Conservation (phyloP, 2,797 vertebrate genomes). For the Catostomus latipinnis region DNA sequence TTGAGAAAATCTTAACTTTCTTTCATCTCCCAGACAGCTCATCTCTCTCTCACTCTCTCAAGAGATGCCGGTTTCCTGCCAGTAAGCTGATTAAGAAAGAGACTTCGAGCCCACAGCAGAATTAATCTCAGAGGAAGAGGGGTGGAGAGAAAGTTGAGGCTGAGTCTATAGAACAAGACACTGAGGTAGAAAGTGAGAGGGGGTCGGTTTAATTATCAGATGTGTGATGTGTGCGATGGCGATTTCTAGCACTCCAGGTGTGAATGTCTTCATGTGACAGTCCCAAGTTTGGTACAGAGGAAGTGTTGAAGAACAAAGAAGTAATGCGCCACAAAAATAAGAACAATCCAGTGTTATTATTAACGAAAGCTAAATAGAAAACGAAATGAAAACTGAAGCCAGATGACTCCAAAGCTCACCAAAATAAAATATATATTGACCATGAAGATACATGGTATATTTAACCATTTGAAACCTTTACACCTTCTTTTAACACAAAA, state of each 20-base stretch:
- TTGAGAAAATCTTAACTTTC: conserved; percentile 30
- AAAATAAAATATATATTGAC: too few relatives aligned
- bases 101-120: conserved; percentile 22
- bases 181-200: neutral
- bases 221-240: conserved; percentile 41
- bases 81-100: conserved; percentile 39
- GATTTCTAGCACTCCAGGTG: conserved; percentile 47
- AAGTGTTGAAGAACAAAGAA: conserved; percentile 29
- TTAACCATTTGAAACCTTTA: too few relatives aligned
- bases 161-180: conserved; percentile 28
- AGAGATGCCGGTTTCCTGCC: conserved; percentile 32
- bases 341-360: neutral
- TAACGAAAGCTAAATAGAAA: too few relatives aligned
- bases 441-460: too few relatives aligned
- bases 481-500: too few relatives aligned
- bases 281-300: conserved; percentile 3
- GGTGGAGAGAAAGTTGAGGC: neutral
- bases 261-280: conserved; percentile 33
- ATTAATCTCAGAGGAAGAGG: conserved; percentile 1
- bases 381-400: too few relatives aligned
- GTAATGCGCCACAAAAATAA: neutral
- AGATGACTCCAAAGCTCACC: too few relatives aligned
- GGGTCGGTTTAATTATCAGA: conserved; percentile 44
- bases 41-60: conserved; percentile 9
- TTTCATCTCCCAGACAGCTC: conserved; percentile 37